Conservation (phyloP, 2,888 invertebrate genomes). For the Ophion obscuratus region DNA sequence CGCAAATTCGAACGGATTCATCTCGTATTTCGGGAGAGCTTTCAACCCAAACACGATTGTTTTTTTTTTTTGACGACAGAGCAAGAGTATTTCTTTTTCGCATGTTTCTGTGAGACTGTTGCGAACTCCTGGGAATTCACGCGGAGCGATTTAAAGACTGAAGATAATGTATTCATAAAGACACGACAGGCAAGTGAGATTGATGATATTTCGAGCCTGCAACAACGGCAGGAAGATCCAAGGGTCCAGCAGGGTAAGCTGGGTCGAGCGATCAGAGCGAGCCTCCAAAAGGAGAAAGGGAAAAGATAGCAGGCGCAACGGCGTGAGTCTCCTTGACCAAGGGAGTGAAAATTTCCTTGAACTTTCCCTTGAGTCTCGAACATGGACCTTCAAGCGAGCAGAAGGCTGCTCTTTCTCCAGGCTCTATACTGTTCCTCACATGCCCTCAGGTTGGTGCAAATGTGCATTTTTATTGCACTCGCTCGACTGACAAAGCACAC, state of each 20-base stretch:
- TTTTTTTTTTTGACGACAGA: no score
- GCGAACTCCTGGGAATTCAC: background rate
- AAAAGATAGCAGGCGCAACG: background rate
- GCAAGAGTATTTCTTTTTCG: no score
- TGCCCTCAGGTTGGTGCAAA: constrained; percentile 36
- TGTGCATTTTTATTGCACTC: constrained; percentile 71
- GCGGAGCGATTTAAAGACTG: no score
- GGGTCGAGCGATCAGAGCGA: background rate
- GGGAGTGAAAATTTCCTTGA: constrained; percentile 62
- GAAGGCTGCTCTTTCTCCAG: constrained; percentile 30
- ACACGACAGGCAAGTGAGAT: background rate
- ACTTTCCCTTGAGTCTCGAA: constrained; percentile 17
- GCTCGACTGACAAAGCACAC: constrained; percentile 68
- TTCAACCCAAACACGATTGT: background rate
- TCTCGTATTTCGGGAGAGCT: background rate
- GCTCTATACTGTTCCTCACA: constrained; percentile 3
- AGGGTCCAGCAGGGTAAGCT: constrained; percentile 5
- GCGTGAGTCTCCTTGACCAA: constrained; percentile 55
- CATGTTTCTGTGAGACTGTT: background rate
- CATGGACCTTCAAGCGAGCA: constrained; percentile 7
- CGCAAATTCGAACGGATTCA: background rate
- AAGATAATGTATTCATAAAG: background rate
- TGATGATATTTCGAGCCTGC: background rate
- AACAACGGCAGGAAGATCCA: background rate
- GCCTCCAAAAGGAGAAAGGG: constrained; percentile 11